Evolutionary conservation across 2,113 vertebrate genomes (phyloP).

Genomic region (Rhineura floridana): DNA sequence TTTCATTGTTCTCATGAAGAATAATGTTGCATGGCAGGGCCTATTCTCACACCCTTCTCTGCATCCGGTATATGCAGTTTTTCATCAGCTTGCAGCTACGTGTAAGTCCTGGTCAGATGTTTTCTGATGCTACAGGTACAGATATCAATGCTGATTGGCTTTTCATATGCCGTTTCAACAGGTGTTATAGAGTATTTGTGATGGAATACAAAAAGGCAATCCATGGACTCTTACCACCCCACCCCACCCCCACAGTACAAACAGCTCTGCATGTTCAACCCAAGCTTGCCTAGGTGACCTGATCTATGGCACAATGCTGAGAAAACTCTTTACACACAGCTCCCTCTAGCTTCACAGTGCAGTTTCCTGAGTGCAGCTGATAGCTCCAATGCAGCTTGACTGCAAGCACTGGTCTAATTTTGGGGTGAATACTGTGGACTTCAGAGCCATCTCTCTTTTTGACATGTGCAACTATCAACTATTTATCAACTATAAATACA

Average conservation of each 20-base stretch:
- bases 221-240: neutral
- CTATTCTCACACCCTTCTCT: neutral
- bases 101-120: too few relatives aligned
- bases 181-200: neutral
- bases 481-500: neutral
- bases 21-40: neutral
- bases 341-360: neutral
- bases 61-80: too few relatives aligned
- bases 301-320: neutral
- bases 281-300: neutral
- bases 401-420: neutral
- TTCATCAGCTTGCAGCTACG: neutral
- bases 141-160: too few relatives aligned
- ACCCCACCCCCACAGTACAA: too few relatives aligned
- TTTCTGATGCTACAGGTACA: neutral
- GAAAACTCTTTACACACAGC: neutral
- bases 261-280: neutral
- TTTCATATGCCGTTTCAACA: neutral
- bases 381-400: neutral
- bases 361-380: neutral
- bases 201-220: neutral
- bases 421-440: neutral
- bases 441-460: neutral
- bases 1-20: neutral
- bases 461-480: neutral